Evolutionary conservation across 2,888 invertebrate genomes (phyloP).

Genomic region (Caenorhabditis doughertyi): DNA sequence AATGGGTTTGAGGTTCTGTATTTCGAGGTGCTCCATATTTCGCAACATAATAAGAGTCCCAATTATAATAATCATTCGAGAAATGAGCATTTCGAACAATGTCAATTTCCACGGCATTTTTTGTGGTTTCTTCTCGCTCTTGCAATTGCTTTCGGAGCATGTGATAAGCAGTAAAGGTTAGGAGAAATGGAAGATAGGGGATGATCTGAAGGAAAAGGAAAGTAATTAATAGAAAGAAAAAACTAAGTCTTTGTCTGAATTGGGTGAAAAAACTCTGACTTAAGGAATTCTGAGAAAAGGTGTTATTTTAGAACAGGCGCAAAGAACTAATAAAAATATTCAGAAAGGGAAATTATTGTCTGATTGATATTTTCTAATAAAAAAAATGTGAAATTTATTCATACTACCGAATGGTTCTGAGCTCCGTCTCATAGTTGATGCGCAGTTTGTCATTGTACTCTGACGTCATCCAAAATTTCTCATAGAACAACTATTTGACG

Average conservation of each 20-base stretch:
- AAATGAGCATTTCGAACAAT: conserved; percentile 2
- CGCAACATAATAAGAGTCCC: conserved; percentile 13
- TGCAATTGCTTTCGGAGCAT: conserved; percentile 19
- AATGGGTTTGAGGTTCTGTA: neutral
- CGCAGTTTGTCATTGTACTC: too few species aligned
- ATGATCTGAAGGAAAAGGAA: conserved; percentile 18
- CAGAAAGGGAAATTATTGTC: too few species aligned
- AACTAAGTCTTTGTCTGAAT: neutral
- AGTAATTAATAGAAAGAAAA: neutral
- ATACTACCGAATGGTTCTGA: too few species aligned
- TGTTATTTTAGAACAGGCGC: too few species aligned
- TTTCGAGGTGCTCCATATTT: neutral
- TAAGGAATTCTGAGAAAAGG: too few species aligned
- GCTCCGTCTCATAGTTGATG: too few species aligned
- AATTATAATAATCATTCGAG: conserved; percentile 22
- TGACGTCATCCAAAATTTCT: too few species aligned
- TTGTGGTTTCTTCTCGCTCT: neutral
- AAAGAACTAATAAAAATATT: too few species aligned
- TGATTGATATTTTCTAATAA: too few species aligned
- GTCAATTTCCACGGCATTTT: conserved; percentile 12
- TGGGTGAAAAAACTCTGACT: too few species aligned
- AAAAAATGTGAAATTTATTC: too few species aligned
- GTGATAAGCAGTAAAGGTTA: neutral
- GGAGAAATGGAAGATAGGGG: conserved; percentile 34
- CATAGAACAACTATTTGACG: too few species aligned